phyloP scores from a whole-genome alignment of 2,113 vertebrate species.

The Gavialis gangeticus region DNA sequence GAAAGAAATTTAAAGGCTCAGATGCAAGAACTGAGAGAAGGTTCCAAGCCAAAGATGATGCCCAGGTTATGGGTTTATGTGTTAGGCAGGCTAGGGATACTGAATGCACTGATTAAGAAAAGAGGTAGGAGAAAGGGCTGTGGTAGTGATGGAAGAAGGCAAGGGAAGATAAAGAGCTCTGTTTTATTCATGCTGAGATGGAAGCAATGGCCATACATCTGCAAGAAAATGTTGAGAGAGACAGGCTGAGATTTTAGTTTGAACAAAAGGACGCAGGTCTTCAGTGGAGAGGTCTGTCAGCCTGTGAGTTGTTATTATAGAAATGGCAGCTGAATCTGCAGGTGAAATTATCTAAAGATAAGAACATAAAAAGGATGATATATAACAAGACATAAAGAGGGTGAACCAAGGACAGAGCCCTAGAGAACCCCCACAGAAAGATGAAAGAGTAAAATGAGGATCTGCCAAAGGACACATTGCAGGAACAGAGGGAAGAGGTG shows the following conservation, averaged over 20 bases:
- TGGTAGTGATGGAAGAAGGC: too few species aligned
- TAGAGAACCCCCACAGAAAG: neutral
- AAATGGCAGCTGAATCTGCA: neutral
- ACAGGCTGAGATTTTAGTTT: neutral
- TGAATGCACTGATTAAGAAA: too few species aligned
- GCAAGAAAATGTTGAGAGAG: neutral
- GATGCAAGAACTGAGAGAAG: neutral
- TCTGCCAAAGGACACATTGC: neutral
- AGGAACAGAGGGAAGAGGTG: neutral
- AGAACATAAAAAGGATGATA: neutral
- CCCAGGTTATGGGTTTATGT: too few species aligned
- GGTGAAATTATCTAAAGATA: neutral
- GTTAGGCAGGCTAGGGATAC: too few species aligned
- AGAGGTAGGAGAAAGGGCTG: too few species aligned
- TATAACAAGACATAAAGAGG: neutral
- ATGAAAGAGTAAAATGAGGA: neutral
- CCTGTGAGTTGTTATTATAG: rapidly evolving
- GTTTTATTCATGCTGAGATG: neutral
- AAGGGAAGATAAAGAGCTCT: neutral
- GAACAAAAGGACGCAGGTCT: neutral
- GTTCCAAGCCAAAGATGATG: neutral
- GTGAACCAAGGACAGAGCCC: neutral
- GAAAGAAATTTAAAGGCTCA: neutral
- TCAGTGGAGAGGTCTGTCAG: too few species aligned
- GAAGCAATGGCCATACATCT: neutral